phyloP scores from a whole-genome alignment of 2,797 vertebrate species.

The Catharus ustulatus region DNA sequence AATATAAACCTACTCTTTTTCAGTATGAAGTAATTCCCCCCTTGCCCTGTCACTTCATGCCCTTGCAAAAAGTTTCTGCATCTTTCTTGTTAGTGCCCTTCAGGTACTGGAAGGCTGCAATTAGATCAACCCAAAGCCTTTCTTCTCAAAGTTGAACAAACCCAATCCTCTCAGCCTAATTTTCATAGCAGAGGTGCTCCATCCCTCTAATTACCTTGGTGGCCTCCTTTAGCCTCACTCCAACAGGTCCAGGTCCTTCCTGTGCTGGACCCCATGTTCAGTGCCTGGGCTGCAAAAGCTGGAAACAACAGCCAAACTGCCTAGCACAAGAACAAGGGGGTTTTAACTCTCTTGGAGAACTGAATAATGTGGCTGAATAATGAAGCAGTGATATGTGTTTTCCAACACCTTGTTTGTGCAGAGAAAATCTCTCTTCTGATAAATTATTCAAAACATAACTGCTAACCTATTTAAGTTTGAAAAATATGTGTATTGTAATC shows the following conservation, averaged over 20 bases:
- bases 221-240: background rate
- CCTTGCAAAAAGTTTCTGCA: background rate
- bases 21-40: background rate
- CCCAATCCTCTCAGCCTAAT: background rate
- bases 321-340: background rate
- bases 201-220: background rate
- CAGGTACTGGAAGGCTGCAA: background rate
- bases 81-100: background rate
- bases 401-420: slow-evolving; percentile 1
- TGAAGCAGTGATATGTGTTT: background rate
- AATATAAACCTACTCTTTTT: background rate
- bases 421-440: slow-evolving; percentile 17
- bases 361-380: background rate
- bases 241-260: background rate
- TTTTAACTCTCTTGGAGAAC: background rate
- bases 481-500: background rate
- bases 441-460: slow-evolving; percentile 50
- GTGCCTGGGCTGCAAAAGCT: background rate
- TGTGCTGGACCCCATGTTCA: background rate
- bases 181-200: background rate
- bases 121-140: background rate
- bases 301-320: background rate
- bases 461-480: slow-evolving; percentile 41
- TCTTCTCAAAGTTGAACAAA: background rate
- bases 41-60: background rate